Conservation (phyloP, 1,140 invertebrate species). For the Sitobion miscanthi region DNA sequence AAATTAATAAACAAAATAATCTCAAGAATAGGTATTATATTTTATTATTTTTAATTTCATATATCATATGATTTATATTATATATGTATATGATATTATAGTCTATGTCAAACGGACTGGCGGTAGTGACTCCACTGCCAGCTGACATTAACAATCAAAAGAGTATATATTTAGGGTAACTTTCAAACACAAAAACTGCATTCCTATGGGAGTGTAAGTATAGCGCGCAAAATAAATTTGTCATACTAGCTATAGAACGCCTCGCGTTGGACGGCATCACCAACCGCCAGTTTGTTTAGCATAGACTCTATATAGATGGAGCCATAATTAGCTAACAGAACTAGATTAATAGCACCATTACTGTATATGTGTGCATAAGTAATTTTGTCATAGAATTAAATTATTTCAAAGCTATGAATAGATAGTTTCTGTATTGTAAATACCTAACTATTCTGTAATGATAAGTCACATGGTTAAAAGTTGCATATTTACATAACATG, state of each 20-base stretch:
- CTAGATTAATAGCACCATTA: not conserved
- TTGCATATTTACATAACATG: not conserved
- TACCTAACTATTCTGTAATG: not conserved
- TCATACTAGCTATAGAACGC: too few species aligned
- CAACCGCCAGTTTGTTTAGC: too few species aligned
- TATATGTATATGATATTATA: too few species aligned
- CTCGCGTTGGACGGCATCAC: too few species aligned
- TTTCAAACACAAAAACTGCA: too few species aligned
- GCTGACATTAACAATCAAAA: too few species aligned
- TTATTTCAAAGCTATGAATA: too few species aligned
- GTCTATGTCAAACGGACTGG: too few species aligned
- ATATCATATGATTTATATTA: not conserved
- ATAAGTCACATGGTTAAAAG: not conserved
- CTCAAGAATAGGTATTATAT: slow-evolving; percentile 21
- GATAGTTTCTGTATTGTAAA: not conserved
- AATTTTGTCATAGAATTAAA: not conserved
- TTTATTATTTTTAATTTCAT: not conserved
- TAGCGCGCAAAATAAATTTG: too few species aligned
- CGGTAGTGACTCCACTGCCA: too few species aligned
- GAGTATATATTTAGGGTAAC: too few species aligned
- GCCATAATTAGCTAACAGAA: not conserved
- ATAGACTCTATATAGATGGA: not conserved
- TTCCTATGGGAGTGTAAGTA: too few species aligned
- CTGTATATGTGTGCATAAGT: not conserved
- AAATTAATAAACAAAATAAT: slow-evolving; percentile 36